Base-by-base conservation (phyloP, 2,113 vertebrate genomes). In the Xiphorhynchus elegans region DNA sequence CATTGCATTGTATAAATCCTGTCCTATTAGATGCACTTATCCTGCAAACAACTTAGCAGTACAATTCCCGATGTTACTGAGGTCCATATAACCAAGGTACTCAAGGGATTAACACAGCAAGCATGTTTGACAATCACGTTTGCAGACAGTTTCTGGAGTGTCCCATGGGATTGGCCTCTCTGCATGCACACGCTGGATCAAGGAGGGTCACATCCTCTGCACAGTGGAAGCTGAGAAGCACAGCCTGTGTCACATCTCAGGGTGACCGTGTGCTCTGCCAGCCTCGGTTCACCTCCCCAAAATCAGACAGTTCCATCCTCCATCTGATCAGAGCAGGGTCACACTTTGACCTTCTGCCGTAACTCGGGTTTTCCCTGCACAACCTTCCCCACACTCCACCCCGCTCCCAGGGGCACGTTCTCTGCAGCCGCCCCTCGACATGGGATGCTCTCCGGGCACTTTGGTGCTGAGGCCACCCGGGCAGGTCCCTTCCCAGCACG, bases 351-450 rank as follows among this genome's bases (percentile, higher is more conserved):
- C 44, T 31, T 11, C 26, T 24, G 35, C 56, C 58, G 4, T 2
- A 42, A 17, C 8, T 15, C 1, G 0, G 16, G 14, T 4, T 76
- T 62, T 67, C 24, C 83, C 44, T 3, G 29, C 46, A 37, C 2
- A 0, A 1, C 17, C 67, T 52, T 62, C 17, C 46, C 77, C 50
- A 0, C 3, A 42, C 31, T 44, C 2, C 50, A 28, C 2, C 9
- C 59, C 2, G 17, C 68, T n/a, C 37, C 6, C 86, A 2, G 7
- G 21, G 49, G 26, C 49, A 9, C 16, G 11, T 3, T 58, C 31
- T 24, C 13, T 6, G 35, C 33, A 14, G 66, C 23, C 23, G 0
- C 1, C 5, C 1, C 6, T 2, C 44, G 4, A 3, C 0, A 8
- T 1, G 77, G 44, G 37, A 10, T 13, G 40, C 17, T 55, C 39